phyloP scores from a whole-genome alignment of 2,113 vertebrate species.

The Gobius niger region DNA sequence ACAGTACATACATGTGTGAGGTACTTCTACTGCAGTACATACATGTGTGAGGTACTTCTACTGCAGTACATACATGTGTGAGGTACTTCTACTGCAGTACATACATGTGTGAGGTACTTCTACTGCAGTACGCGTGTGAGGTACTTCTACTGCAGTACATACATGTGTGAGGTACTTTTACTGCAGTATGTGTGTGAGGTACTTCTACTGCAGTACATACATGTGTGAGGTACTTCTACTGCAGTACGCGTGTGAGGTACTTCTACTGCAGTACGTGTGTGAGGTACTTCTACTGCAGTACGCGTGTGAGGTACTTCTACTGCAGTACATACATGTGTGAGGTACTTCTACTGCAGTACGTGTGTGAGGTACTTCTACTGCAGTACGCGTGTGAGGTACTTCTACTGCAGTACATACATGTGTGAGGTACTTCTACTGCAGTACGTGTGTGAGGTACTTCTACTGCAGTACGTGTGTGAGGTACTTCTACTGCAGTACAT shows the following conservation, averaged over 20 bases:
- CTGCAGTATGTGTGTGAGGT: too few relatives aligned
- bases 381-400: slow-evolving; percentile 69
- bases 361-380: too few relatives aligned
- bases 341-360: not conserved
- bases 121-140: too few relatives aligned
- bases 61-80: not conserved
- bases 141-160: slow-evolving; percentile 25
- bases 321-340: not conserved
- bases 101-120: too few relatives aligned
- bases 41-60: slow-evolving; percentile 65
- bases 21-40: too few relatives aligned
- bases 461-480: too few relatives aligned
- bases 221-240: slow-evolving; percentile 63
- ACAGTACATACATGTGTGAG: not conserved
- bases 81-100: not conserved
- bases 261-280: too few relatives aligned
- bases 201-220: not conserved
- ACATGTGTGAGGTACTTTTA: not conserved
- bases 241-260: too few relatives aligned
- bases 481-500: slow-evolving; percentile 25
- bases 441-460: too few relatives aligned
- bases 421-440: not conserved
- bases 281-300: not conserved
- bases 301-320: slow-evolving; percentile 55
- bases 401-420: not conserved